Percentiles rank a stretch among this genome's conserved stretches.
These are phyloP conservation scores for Himalopsyche tibetana DNA, from an alignment of 2,888 invertebrate species.

Conservation along the genomic window DNA sequence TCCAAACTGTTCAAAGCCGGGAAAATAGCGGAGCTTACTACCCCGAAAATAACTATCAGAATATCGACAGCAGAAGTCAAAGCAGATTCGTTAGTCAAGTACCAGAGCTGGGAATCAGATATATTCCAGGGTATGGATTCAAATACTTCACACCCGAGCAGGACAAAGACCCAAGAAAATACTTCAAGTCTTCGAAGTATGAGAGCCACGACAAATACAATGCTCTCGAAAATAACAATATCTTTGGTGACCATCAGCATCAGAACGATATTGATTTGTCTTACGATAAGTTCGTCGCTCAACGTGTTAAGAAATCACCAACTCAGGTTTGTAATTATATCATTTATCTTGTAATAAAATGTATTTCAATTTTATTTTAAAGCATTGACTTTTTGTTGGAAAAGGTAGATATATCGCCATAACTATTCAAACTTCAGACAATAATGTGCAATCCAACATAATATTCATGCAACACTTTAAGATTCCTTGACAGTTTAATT, in stretches of 20 bases:
- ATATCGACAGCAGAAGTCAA: slow-evolving; percentile 45
- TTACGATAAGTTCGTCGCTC: slow-evolving; percentile 61
- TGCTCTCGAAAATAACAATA: slow-evolving; percentile 60
- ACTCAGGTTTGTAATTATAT: slow-evolving; percentile 46
- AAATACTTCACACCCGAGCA: slow-evolving; percentile 63
- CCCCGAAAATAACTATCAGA: slow-evolving; percentile 52
- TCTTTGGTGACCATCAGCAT: slow-evolving; percentile 56
- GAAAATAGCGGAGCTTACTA: slow-evolving; percentile 31
- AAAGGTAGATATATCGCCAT: background rate
- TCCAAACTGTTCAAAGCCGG: slow-evolving; percentile 56
- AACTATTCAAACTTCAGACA: background rate
- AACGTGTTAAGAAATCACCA: slow-evolving; percentile 64
- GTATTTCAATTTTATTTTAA: too few relatives aligned
- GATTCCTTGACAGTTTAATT: too few relatives aligned
- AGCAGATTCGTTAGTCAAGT: slow-evolving; percentile 47
- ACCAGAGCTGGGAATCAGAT: slow-evolving; percentile 60
- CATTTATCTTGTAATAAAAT: too few relatives aligned
- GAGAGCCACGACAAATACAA: slow-evolving; percentile 58
- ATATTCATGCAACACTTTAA: too few relatives aligned
- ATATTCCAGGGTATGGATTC: slow-evolving; percentile 63
- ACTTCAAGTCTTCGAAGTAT: slow-evolving; percentile 54
- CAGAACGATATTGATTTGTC: slow-evolving; percentile 60
- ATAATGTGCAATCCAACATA: too few relatives aligned
- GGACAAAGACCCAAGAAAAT: slow-evolving; percentile 63
- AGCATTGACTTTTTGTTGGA: too few relatives aligned